These are phyloP conservation scores for Acrobasis consociella DNA, from an alignment of 2,888 invertebrate genomes.

Conservation along the genomic window DNA sequence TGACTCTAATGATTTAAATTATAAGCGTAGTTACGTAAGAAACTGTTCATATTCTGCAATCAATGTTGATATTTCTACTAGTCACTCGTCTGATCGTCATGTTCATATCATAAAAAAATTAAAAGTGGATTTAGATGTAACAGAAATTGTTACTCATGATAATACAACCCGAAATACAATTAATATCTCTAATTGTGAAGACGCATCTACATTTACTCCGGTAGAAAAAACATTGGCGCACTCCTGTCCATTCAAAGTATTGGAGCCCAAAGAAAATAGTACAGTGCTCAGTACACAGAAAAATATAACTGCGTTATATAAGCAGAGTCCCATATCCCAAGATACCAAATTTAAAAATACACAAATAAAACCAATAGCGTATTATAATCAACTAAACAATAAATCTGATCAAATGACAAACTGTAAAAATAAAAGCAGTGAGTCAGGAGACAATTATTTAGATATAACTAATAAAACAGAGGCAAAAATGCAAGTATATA, in stretches of 20 bases:
- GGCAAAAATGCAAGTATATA: background rate
- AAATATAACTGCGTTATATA: background rate
- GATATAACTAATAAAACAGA: background rate
- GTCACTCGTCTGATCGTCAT: constrained; percentile 42
- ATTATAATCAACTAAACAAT: background rate
- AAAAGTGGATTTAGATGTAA: constrained; percentile 62
- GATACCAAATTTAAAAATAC: background rate
- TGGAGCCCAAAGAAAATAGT: background rate
- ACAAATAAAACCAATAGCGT: background rate
- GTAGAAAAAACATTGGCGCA: background rate
- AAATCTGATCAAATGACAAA: background rate
- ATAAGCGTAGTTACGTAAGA: constrained; percentile 32
- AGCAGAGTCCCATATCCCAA: background rate
- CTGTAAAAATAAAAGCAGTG: background rate
- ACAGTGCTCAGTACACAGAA: background rate
- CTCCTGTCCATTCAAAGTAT: background rate
- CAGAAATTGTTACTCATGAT: constrained; percentile 46
- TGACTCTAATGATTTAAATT: constrained; percentile 8
- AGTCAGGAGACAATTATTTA: background rate
- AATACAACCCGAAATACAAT: constrained; percentile 16
- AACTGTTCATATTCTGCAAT: constrained; percentile 51
- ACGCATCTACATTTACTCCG: background rate
- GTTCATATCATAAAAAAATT: constrained; percentile 56
- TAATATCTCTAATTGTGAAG: background rate
- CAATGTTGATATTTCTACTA: constrained; percentile 50